Evolutionary conservation across 2,113 vertebrate species (phyloP).

Genomic region (Bagarius yarrelli): DNA sequence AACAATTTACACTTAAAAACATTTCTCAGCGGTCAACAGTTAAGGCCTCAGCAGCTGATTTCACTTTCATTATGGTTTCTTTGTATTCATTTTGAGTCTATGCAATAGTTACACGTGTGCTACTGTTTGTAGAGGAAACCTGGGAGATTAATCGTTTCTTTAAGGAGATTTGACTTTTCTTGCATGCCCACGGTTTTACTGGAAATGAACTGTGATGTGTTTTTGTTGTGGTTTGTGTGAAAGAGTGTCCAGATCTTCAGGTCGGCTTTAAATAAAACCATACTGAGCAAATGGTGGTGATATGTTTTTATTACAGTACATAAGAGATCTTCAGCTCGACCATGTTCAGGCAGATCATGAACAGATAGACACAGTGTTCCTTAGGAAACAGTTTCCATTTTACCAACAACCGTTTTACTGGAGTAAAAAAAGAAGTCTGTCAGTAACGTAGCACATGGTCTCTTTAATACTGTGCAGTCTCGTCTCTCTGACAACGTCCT

Average conservation of each 20-base stretch:
- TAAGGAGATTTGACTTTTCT: slow-evolving; percentile 14
- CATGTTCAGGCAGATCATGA: not conserved
- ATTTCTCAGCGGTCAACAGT: not conserved
- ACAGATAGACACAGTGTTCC: not conserved
- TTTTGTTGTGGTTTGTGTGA: slow-evolving; percentile 22
- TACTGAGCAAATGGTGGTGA: slow-evolving; percentile 3
- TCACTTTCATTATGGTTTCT: not conserved
- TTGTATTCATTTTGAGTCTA: slow-evolving; percentile 42
- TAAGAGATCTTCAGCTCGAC: not conserved
- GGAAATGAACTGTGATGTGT: slow-evolving; percentile 39
- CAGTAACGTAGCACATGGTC: not conserved
- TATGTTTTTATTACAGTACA: slow-evolving; percentile 12
- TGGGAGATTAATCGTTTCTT: not conserved
- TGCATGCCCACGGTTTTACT: slow-evolving; percentile 33
- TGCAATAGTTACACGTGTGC: slow-evolving; percentile 41
- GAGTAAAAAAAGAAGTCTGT: not conserved
- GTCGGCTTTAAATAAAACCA: slow-evolving; percentile 45
- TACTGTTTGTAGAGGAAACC: slow-evolving; percentile 23
- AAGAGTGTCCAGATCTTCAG: slow-evolving; percentile 26
- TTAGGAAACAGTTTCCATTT: not conserved
- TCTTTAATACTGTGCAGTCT: not conserved
- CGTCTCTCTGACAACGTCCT: not conserved
- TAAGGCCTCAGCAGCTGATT: not conserved
- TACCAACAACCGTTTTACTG: not conserved
- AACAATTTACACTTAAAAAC: not conserved